phyloP scores from a whole-genome alignment of 2,888 invertebrate species.

The Hipparchia semele region DNA sequence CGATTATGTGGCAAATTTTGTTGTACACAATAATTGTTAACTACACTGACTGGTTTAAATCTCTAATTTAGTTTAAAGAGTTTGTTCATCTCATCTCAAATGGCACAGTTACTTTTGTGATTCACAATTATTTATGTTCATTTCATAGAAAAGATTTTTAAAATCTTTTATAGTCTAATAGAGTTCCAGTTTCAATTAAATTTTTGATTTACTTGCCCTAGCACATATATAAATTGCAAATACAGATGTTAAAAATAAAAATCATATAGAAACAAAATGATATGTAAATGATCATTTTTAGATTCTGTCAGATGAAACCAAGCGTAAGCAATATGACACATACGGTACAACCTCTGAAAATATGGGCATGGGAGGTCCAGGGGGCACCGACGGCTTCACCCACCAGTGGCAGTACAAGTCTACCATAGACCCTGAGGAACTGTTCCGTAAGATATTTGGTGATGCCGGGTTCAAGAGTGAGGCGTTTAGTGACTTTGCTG shows the following conservation, averaged over 20 bases:
- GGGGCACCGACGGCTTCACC: conserved; percentile 84
- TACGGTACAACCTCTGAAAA: conserved; percentile 95
- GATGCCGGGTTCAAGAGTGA: conserved; percentile 88
- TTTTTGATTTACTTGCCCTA: too few relatives aligned
- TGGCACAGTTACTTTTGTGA: too few relatives aligned
- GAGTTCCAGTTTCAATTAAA: too few relatives aligned
- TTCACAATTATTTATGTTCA: too few relatives aligned
- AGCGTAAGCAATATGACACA: conserved; percentile 96
- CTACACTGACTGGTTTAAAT: too few relatives aligned
- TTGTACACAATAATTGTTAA: too few relatives aligned
- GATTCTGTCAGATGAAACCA: conserved; percentile 94
- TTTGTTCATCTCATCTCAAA: too few relatives aligned
- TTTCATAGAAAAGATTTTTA: too few relatives aligned
- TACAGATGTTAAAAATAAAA: too few relatives aligned
- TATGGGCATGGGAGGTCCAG: conserved; percentile 88
- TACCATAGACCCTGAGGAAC: conserved; percentile 96
- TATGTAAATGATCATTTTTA: conserved; percentile 51
- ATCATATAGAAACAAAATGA: neutral
- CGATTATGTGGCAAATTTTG: too few relatives aligned
- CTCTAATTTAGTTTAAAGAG: too few relatives aligned
- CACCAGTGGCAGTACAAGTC: conserved; percentile 94
- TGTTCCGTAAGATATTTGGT: conserved; percentile 98
- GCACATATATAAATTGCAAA: neutral
- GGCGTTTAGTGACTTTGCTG: conserved; percentile 92
- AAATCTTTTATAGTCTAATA: too few relatives aligned